Evolutionary conservation across 2,888 invertebrate species (phyloP), one percentile per base, ranked within the genome.

Genomic region (Drosophila mulleri): DNA sequence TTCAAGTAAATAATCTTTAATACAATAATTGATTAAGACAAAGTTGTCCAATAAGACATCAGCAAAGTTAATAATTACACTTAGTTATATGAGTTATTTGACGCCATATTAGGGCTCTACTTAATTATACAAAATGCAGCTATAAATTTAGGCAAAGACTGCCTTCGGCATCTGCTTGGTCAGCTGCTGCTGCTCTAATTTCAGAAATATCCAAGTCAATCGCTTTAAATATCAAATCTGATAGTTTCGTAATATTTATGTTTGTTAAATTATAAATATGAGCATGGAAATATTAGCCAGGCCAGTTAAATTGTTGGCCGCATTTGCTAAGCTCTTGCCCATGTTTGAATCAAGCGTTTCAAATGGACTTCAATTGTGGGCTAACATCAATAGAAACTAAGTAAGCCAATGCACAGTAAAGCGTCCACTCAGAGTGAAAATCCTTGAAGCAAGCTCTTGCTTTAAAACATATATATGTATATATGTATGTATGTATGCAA

Each of bases 281-380:
- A 39, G 52, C n/a, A n/a, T 41, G 56, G 20, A 23, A 56, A 67
- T 50, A 50, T 29, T 47, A 1, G 18, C 20, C 42, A 6, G 26
- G 29, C 16, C 4, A 8, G 54, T 26, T n/a, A 23, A 37, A 20
- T 8, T 52, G 35, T 20, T 16, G 35, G 39, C 26, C 39, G 54
- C 54, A 41, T 39, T 41, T 41, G 39, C 41, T 41, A 4, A 45
- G 44, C 35, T 3, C 20, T 32, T 44, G 14, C 20, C 9, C 37
- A 39, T 61, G 42, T 61, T 41, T 29, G 37, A 53, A 29, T 62
- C 20, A 50, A 50, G 41, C 45, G 42, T 32, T 67, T 78, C 29
- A 56, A 73, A 78, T 74, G 37, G 44, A 77, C 74, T 67, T 50
- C 45, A 66, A 59, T 67, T 77, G 62, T 76, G 57, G 59, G 56